Evolutionary conservation across 1,140 invertebrate genomes (phyloP), one percentile per base, ranked within the genome.

Genomic region (Dendrolimus punctatus): DNA sequence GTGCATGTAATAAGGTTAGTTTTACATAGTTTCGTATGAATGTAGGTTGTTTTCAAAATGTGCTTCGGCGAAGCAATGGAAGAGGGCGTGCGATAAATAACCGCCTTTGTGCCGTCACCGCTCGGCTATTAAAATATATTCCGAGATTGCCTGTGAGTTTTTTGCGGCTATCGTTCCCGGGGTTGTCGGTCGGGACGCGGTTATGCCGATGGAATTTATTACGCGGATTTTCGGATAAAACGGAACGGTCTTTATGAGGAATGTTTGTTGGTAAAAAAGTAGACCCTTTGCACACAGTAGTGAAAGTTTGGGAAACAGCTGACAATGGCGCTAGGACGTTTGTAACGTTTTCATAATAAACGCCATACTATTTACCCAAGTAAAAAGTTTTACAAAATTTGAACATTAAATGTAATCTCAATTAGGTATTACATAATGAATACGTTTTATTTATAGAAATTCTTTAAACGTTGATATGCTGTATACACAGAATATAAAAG

Each of bases 51-150:
- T 83, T 73, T 75, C 66, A 61, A 67, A 65, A 53, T 59, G 62
- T 52, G 60, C 51, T 59, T 64, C 66, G 66, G 60, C 63, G 71
- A 78, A 78, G 80, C 82, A 80, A 80, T 81, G 79, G 78, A 74
- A 81, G 80, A 85, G 82, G 82, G 82, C 82, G 82, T 85, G 73
- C 77, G 80, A 85, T 85, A 85, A 85, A 85, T 83, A 81, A 82
- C 77, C 78, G 76, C 79, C 79, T 85, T 84, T 82, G 79, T 71
- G 75, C 70, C 74, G 77, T 84, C 77, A 80, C 80, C 80, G 82
- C 72, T 62, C 61, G 57, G 73, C 76, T 81, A 79, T 78, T 85
- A 79, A 84, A 84, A 81, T 79, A 75, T 77, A 80, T 82, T 82
- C 73, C 49, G 74, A 80, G 79, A 79, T 78, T 79, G 73, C 68